These are phyloP conservation scores for Zygaena filipendulae DNA, from an alignment of 2,888 invertebrate species.

Conservation along the genomic window DNA sequence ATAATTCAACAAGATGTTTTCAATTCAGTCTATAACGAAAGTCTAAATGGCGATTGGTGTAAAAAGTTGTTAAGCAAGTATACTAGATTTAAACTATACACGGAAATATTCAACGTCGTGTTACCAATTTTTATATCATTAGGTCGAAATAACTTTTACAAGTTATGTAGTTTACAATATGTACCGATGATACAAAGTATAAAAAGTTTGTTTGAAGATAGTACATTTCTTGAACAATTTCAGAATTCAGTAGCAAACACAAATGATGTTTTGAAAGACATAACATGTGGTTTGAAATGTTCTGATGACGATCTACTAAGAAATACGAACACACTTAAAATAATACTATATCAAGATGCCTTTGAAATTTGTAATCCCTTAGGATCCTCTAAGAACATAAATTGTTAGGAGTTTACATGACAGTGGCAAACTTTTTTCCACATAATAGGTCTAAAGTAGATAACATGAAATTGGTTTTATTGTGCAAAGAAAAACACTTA, in stretches of 20 bases:
- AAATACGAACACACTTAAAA: not conserved
- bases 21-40: not conserved
- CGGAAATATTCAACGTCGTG: not conserved
- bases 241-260: too few relatives aligned
- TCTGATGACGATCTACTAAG: not conserved
- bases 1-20: not conserved
- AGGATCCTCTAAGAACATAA: not conserved
- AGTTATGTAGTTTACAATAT: not conserved
- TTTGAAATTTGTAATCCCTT: not conserved
- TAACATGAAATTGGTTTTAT: not conserved
- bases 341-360: not conserved
- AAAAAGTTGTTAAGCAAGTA: not conserved
- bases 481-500: not conserved
- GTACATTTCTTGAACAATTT: not conserved
- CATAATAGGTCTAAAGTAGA: not conserved
- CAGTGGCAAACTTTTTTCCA: not conserved
- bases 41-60: not conserved
- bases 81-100: not conserved
- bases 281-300: not conserved
- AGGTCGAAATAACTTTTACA: not conserved
- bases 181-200: not conserved
- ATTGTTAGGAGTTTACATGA: not conserved
- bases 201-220: not conserved
- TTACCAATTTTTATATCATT: not conserved
- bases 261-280: not conserved